These are phyloP conservation scores for Alectura lathami DNA, from an alignment of 2,113 vertebrate species.

Conservation along the genomic window DNA sequence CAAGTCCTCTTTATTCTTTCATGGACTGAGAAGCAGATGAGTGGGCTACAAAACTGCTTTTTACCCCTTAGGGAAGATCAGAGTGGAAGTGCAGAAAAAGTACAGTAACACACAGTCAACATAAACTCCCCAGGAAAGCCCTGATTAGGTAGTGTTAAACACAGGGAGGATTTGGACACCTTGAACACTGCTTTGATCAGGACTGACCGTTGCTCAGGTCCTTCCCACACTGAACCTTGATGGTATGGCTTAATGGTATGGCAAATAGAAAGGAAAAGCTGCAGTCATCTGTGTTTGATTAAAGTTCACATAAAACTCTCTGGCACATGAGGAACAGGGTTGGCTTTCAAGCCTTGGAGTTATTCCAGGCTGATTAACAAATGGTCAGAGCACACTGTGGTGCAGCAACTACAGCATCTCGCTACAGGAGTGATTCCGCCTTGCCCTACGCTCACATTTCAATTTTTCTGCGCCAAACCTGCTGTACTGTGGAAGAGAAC, in stretches of 20 bases:
- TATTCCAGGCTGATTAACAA: slow-evolving; percentile 33
- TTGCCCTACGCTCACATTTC: background rate
- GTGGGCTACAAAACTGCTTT: background rate
- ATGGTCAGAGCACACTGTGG: fast-evolving
- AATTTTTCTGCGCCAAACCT: background rate
- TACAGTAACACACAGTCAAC: background rate
- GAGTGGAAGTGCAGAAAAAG: background rate
- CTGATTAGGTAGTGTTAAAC: background rate
- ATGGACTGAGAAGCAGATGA: background rate
- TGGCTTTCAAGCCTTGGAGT: background rate
- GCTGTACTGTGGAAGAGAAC: background rate
- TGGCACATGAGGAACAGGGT: background rate
- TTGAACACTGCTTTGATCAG: background rate
- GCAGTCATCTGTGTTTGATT: background rate
- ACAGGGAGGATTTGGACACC: background rate
- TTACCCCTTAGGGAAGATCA: background rate
- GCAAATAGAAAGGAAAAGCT: background rate
- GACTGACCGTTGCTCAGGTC: background rate
- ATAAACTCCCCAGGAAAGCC: background rate
- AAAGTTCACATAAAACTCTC: background rate
- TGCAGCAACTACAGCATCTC: background rate
- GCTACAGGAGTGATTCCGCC: background rate
- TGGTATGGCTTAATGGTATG: fast-evolving
- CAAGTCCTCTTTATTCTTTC: background rate
- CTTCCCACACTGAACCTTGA: background rate